Evolutionary conservation across 1,140 invertebrate species (phyloP), one percentile per base, ranked within the genome.

Genomic region (Apocrypta bakeri): DNA sequence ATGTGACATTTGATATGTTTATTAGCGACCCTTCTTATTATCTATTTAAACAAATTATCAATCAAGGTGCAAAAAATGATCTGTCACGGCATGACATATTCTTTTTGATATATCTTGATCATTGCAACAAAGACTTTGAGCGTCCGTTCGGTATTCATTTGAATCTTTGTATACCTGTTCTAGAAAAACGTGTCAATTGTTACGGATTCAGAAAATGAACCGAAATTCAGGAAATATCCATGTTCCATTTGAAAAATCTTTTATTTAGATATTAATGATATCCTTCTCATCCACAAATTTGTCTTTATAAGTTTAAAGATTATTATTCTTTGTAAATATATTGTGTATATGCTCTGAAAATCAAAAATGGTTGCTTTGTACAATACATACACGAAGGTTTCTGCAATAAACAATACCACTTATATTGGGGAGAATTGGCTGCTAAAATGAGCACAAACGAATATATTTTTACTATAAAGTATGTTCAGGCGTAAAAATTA

Each of bases 301-400:
- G 75, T 37, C n/a, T 21, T 1, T 75, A 25, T 75, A 78, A 73
- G 40, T 29, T 40, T 74, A n/a, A 71, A 78, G 6, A 77, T 29
- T 77, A 78, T 33, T 69, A 4, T 63, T 63, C 31, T 29, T 69
- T 82, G 74, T 82, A 77, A 33, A 82, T 77, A 78, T 33, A 77
- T 31, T 29, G 66, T 77, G 64, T 82, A 69, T 42, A 72, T 77
- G 81, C 81, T 82, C 81, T 82, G 81, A 82, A 82, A 82, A 11
- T 82, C 74, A 78, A 82, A n/a, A n/a, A 82, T 29, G 33, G 42
- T n/a, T 81, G 21, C 31, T 63, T 82, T 82, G 80, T 82, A 82
- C 64, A 82, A 76, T 82, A 76, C 24, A 76, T 69, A 17, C 63
- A 61, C 24, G 24, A 29, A 56, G 56, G 76, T 75, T 66, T 66